Evolutionary conservation across 2,888 invertebrate genomes (phyloP).

Genomic region (Galerucella pusilla): DNA sequence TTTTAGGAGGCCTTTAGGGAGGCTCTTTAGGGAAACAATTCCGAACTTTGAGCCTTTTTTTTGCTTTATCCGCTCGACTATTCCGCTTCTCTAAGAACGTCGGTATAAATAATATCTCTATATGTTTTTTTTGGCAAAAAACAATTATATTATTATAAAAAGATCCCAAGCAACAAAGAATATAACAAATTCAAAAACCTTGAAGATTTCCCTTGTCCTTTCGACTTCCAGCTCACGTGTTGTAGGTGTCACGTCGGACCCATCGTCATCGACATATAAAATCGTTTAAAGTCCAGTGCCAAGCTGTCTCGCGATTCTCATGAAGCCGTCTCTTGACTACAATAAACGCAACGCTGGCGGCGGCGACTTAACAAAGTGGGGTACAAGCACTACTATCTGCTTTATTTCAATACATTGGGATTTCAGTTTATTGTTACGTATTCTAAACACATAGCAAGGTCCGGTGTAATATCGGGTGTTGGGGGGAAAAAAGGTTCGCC

Average conservation of each 20-base stretch:
- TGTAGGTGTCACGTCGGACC: slow-evolving; percentile 25
- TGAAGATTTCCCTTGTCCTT: slow-evolving; percentile 27
- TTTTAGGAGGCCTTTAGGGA: no score
- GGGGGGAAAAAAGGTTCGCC: no score
- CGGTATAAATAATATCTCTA: no score
- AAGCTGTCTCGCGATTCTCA: slow-evolving; percentile 48
- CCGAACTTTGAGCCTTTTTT: no score
- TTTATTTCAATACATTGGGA: slow-evolving; percentile 20
- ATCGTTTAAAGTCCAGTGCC: slow-evolving; percentile 39
- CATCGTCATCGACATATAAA: not conserved
- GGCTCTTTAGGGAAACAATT: no score
- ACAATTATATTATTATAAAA: not conserved
- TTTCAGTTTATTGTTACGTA: slow-evolving; percentile 48
- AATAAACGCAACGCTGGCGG: not conserved
- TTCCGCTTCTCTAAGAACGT: no score
- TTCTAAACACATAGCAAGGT: slow-evolving; percentile 6
- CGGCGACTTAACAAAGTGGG: slow-evolving; percentile 9
- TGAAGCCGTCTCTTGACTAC: slow-evolving; percentile 23
- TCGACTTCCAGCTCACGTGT: slow-evolving; percentile 26
- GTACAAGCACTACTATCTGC: slow-evolving; percentile 5
- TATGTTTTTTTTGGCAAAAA: no score
- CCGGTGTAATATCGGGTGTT: not conserved
- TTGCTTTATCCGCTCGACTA: no score
- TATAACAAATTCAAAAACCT: slow-evolving; percentile 4
- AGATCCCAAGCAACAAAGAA: not conserved